These are phyloP conservation scores for Dasyprocta punctata DNA, from an alignment of 2,113 vertebrate species.

Conservation along the genomic window DNA sequence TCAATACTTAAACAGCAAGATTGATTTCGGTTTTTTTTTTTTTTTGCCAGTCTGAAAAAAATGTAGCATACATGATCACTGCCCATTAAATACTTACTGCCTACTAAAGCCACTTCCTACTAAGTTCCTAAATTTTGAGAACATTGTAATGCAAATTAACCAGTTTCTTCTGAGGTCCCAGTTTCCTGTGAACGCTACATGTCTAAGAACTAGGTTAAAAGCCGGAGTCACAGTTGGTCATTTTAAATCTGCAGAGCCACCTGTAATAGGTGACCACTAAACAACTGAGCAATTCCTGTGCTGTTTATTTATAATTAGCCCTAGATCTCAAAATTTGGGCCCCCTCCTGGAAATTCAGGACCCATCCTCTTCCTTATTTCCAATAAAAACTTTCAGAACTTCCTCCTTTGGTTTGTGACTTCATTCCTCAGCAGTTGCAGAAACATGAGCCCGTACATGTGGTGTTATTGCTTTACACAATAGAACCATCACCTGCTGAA, in stretches of 20 bases:
- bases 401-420: neutral
- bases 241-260: neutral
- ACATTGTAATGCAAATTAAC: neutral
- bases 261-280: neutral
- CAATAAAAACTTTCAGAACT: neutral
- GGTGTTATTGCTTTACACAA: neutral
- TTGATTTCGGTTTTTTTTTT: conserved; percentile 61
- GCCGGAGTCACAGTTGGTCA: neutral
- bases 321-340: neutral
- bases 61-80: neutral
- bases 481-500: neutral
- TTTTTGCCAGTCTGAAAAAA: neutral
- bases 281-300: neutral
- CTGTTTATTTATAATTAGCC: neutral
- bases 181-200: neutral
- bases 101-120: neutral
- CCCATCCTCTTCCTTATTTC: neutral
- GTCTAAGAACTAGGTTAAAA: neutral
- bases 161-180: neutral
- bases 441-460: neutral
- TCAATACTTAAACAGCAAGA: neutral
- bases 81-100: neutral
- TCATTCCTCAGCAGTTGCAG: neutral
- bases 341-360: neutral
- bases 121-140: neutral